These are phyloP conservation scores for Oreochromis niloticus DNA, from an alignment of 2,113 vertebrate species.

Conservation along the genomic window DNA sequence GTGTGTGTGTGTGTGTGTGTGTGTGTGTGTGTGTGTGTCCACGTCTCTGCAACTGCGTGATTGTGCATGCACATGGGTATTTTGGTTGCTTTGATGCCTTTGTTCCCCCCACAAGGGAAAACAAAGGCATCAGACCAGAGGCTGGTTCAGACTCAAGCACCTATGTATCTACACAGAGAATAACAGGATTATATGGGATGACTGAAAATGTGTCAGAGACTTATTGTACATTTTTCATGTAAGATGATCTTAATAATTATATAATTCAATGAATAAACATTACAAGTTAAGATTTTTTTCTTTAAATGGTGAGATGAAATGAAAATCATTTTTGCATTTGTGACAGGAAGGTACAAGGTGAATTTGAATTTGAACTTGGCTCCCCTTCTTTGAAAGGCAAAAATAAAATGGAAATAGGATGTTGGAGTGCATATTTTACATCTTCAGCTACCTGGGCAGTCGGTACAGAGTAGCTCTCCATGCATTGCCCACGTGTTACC, in stretches of 20 bases:
- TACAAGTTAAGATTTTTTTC: background rate
- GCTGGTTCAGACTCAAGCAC: slow-evolving; percentile 33
- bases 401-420: background rate
- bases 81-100: slow-evolving; percentile 54
- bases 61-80: slow-evolving; percentile 48
- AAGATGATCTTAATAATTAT: slow-evolving; percentile 13
- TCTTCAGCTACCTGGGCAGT: background rate
- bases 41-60: slow-evolving; percentile 9
- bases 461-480: background rate
- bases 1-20: background rate
- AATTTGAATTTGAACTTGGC: background rate
- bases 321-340: background rate
- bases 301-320: background rate
- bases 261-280: slow-evolving; percentile 34
- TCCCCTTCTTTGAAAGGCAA: background rate
- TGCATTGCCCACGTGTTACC: background rate
- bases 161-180: slow-evolving; percentile 6
- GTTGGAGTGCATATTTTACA: background rate
- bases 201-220: slow-evolving; percentile 25
- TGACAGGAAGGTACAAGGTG: background rate
- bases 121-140: background rate
- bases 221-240: slow-evolving; percentile 1
- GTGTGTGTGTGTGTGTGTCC: background rate
- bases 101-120: slow-evolving; percentile 24
- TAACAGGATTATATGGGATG: slow-evolving; percentile 7